Evolutionary conservation across 1,140 invertebrate species (phyloP).

Genomic region (Brevipalpus yothersi): DNA sequence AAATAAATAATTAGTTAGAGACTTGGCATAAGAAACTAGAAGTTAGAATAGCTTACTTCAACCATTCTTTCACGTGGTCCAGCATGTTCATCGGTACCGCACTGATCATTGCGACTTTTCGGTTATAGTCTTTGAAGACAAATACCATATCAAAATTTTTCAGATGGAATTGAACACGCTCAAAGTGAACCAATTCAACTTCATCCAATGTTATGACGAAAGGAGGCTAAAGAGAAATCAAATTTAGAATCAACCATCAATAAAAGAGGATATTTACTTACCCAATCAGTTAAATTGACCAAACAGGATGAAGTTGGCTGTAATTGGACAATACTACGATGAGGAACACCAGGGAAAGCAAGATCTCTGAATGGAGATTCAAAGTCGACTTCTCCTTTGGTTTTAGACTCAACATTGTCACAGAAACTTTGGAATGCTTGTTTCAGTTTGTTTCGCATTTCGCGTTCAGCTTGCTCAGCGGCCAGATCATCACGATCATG

Average conservation of each 20-base stretch:
- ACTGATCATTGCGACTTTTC: conserved; percentile 84
- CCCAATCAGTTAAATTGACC: conserved; percentile 91
- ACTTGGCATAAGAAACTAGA: background rate
- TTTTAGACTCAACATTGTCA: conserved; percentile 87
- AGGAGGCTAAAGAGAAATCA: conserved; percentile 33
- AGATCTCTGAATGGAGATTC: conserved; percentile 93
- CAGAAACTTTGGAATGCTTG: conserved; percentile 94
- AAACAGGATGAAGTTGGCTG: conserved; percentile 91
- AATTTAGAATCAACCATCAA: conserved; percentile 1
- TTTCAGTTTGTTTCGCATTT: conserved; percentile 84
- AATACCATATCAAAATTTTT: conserved; percentile 99
- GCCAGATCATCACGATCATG: conserved; percentile 95
- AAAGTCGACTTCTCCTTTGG: conserved; percentile 92
- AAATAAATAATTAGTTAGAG: conserved; percentile 13
- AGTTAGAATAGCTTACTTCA: conserved; percentile 44
- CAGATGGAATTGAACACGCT: conserved; percentile 89
- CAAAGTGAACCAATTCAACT: conserved; percentile 93
- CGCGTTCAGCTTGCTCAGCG: conserved; percentile 90
- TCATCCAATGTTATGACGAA: conserved; percentile 95
- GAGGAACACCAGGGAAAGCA: conserved; percentile 93
- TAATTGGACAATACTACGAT: conserved; percentile 75
- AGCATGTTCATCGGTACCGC: conserved; percentile 95
- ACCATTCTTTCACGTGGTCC: conserved; percentile 97
- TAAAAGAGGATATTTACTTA: conserved; percentile 21
- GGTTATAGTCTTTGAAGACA: conserved; percentile 91